Percentiles rank a stretch among this genome's conserved stretches.
Evolutionary conservation across 64 coral and sea anemone species (phyloP).

Genomic region (Porites australiensis): DNA sequence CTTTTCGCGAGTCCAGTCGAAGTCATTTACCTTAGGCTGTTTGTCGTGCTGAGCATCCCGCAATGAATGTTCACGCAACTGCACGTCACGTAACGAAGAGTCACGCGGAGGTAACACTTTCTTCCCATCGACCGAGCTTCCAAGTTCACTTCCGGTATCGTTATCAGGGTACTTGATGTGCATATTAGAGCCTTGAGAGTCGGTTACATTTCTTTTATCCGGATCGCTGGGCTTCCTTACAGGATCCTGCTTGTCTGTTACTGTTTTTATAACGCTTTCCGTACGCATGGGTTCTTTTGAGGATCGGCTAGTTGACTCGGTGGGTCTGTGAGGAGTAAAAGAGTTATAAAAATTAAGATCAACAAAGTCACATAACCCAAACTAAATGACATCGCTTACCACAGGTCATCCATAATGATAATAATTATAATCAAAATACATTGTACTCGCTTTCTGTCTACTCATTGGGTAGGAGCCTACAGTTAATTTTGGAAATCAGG

Average conservation of each 20-base stretch:
- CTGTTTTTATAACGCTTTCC: slow-evolving; percentile 78
- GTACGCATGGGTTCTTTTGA: slow-evolving; percentile 66
- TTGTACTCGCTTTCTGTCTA: no score
- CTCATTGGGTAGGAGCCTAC: no score
- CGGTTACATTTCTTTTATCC: slow-evolving; percentile 11
- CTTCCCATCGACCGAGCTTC: slow-evolving; percentile 24
- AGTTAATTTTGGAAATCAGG: no score
- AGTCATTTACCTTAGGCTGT: neutral
- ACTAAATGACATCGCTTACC: no score
- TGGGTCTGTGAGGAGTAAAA: neutral
- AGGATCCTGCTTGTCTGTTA: slow-evolving; percentile 49
- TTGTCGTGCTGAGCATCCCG: slow-evolving; percentile 11
- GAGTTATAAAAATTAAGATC: neutral
- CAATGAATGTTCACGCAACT: neutral
- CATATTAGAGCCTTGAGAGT: slow-evolving; percentile 12
- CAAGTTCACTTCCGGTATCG: slow-evolving; percentile 19
- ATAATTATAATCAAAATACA: no score
- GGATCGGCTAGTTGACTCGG: neutral
- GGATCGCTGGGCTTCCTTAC: slow-evolving; percentile 15
- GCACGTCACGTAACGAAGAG: neutral
- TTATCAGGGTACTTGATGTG: neutral
- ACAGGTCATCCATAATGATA: no score
- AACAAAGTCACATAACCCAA: no score
- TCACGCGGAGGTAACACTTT: slow-evolving; percentile 14
- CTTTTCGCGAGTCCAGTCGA: slow-evolving; percentile 14